Evolutionary conservation across 2,797 vertebrate species (phyloP).

Genomic region (Lerista edwardsae): DNA sequence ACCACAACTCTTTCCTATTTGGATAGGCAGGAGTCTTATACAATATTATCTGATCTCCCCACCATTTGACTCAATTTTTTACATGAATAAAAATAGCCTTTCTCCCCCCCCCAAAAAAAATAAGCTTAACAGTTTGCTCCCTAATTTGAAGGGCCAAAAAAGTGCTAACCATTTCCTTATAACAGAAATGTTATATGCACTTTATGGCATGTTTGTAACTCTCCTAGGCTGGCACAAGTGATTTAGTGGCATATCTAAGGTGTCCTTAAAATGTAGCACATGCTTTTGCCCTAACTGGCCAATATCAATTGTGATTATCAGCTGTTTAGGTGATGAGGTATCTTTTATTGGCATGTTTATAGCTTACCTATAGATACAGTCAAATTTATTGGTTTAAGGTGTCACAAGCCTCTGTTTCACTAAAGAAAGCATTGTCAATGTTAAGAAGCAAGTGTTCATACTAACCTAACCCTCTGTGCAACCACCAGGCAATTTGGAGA

Average conservation of each 20-base stretch:
- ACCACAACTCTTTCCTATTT: background rate
- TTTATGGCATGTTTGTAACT: too few species aligned
- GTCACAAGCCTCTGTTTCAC: too few species aligned
- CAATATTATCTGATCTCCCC: background rate
- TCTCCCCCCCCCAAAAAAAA: background rate
- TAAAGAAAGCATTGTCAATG: background rate
- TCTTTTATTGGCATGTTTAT: background rate
- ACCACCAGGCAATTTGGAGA: background rate
- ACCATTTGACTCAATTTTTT: background rate
- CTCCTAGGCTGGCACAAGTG: too few species aligned
- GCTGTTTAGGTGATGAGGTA: background rate
- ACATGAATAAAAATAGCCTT: background rate
- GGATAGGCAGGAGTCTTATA: background rate
- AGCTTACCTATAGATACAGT: background rate
- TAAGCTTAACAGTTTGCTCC: background rate
- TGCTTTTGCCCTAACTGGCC: background rate
- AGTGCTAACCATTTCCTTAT: too few species aligned
- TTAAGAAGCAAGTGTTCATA: conserved; percentile 6
- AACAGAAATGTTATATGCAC: too few species aligned
- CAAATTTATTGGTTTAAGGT: background rate
- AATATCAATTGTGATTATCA: background rate
- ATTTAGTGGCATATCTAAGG: too few species aligned
- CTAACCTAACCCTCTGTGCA: background rate
- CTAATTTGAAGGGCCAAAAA: too few species aligned
- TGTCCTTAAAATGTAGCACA: background rate